Conservation (phyloP, 2,888 invertebrate species). For the Mayetiola destructor region DNA sequence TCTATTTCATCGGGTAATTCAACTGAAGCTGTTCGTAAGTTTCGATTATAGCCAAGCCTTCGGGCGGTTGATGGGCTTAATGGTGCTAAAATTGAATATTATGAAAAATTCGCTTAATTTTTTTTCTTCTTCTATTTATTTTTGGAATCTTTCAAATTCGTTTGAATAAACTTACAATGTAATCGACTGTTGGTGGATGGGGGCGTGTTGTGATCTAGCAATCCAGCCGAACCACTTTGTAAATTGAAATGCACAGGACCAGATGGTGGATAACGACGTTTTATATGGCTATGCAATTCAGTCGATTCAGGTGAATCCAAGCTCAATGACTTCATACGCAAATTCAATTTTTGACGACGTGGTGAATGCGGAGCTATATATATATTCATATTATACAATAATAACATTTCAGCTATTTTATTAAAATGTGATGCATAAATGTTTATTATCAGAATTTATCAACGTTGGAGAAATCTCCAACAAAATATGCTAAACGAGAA, state of each 20-base stretch:
- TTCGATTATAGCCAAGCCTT: conserved; percentile 57
- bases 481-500: too few species aligned
- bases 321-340: conserved; percentile 95
- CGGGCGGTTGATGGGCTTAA: conserved; percentile 84
- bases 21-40: conserved; percentile 83
- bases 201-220: conserved; percentile 35
- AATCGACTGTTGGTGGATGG: conserved; percentile 43
- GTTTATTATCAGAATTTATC: too few species aligned
- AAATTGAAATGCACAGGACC: conserved; percentile 27
- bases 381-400: too few species aligned
- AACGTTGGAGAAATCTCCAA: too few species aligned
- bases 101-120: conserved; percentile 22
- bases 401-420: too few species aligned
- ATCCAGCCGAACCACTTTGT: conserved; percentile 34
- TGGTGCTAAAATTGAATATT: conserved; percentile 49
- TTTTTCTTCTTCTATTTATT: background rate
- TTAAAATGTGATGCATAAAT: too few species aligned
- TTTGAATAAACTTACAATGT: conserved; percentile 45
- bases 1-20: conserved; percentile 84
- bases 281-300: conserved; percentile 54
- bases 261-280: conserved; percentile 46
- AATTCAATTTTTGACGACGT: conserved; percentile 86
- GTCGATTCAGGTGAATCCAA: conserved; percentile 91
- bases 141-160: conserved; percentile 16
- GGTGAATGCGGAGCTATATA: conserved; percentile 85